Percentiles rank a stretch among this genome's conserved stretches.
Conservation (phyloP, 2,797 vertebrate species). For the Eulemur mongoz region DNA sequence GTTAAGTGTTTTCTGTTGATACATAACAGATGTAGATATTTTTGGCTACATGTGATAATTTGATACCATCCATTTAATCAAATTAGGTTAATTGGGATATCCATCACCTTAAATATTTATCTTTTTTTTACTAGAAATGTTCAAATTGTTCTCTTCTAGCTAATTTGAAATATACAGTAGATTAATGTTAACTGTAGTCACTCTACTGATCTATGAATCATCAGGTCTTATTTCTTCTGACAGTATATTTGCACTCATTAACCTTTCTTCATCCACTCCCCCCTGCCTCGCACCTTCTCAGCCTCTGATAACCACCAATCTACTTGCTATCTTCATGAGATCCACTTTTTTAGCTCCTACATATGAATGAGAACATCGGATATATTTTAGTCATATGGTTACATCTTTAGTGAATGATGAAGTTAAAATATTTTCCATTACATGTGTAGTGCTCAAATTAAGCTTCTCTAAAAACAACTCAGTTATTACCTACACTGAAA, state of each 20-base stretch:
- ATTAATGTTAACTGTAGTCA: background rate
- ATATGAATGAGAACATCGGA: background rate
- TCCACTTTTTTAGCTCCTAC: background rate
- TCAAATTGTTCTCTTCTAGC: background rate
- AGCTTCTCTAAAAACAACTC: background rate
- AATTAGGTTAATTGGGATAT: background rate
- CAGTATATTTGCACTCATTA: background rate
- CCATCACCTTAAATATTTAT: background rate
- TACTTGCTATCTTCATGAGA: background rate
- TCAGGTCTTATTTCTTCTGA: background rate
- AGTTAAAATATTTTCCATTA: conserved; percentile 10
- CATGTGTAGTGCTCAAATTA: background rate
- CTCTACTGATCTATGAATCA: background rate
- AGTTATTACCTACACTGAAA: background rate
- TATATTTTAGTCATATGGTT: background rate
- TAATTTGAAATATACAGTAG: background rate
- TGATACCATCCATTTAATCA: background rate
- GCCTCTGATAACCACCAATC: background rate
- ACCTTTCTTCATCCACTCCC: background rate
- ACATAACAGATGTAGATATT: background rate
- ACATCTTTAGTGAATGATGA: background rate
- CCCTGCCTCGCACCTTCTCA: background rate
- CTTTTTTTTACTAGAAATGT: background rate
- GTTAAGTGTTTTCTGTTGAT: background rate
- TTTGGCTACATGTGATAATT: background rate